Conservation (phyloP, 2,113 vertebrate genomes). For the Lethenteron reissneri region DNA sequence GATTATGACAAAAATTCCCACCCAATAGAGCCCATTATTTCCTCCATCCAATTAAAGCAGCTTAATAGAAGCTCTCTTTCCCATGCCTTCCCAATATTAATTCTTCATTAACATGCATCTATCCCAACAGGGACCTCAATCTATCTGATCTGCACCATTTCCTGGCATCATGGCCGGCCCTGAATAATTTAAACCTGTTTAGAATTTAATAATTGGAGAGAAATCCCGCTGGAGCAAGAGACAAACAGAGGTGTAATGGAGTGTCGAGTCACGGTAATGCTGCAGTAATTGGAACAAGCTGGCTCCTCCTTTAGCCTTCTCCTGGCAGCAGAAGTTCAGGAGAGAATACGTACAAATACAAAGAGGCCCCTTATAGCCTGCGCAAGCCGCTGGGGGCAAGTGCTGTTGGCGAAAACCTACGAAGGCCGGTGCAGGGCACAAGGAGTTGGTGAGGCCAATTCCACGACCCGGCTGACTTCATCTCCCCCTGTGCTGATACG, state of each 20-base stretch:
- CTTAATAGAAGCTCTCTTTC: background rate
- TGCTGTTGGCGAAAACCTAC: too few relatives aligned
- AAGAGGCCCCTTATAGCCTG: too few relatives aligned
- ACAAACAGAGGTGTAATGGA: slow-evolving; percentile 7
- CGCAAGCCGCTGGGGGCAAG: too few relatives aligned
- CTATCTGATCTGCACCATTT: background rate
- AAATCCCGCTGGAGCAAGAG: slow-evolving; percentile 3
- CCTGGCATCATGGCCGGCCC: slow-evolving; percentile 2
- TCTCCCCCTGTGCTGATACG: too few relatives aligned
- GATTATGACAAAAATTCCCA: background rate
- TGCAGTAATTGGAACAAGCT: slow-evolving; percentile 5
- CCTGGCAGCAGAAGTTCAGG: background rate
- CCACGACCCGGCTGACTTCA: too few relatives aligned
- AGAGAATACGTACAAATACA: too few relatives aligned
- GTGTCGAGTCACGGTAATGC: slow-evolving; percentile 1
- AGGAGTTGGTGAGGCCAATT: too few relatives aligned
- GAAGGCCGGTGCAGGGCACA: too few relatives aligned
- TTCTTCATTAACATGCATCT: slow-evolving; percentile 6
- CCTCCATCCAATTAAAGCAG: slow-evolving; percentile 1
- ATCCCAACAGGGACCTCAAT: slow-evolving; percentile 4
- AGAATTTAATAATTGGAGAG: slow-evolving; percentile 6
- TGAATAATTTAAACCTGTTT: slow-evolving; percentile 7
- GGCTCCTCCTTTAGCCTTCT: background rate
- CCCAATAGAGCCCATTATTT: slow-evolving; percentile 1
- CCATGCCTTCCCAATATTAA: background rate